Evolutionary conservation across 2,797 vertebrate species (phyloP), one percentile per base, ranked within the genome.

Genomic region (Bradypodion pumilum): DNA sequence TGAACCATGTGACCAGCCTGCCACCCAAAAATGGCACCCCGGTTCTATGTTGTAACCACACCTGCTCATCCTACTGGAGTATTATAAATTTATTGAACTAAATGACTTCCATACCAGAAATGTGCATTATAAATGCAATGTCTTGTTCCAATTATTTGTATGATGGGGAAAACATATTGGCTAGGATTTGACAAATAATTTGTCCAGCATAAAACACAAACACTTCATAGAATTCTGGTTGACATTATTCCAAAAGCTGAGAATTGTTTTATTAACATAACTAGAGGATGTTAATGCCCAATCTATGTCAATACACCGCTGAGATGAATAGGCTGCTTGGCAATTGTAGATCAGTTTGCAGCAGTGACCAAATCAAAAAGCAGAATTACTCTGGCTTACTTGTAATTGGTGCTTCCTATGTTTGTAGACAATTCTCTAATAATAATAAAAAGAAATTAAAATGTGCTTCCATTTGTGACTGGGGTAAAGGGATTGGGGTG

Each of bases 231-330:
- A 81, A 40, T n/a, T 62, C 69, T 32, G 40, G 37, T 46, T 73
- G 40, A 44, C 29, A 25, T 81, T 72, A 52, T n/a, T 25, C 21
- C 37, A 4, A 12, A 40, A 49, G 69, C 46, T 46, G 10, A 6
- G 13, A 44, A 73, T 42, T n/a, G 29, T 56, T 29, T 80, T 80
- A 82, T 82, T 82, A 82, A 63, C 70, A 82, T 63, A 46, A 49
- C 74, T n/a, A 74, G 46, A 63, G 35, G 42, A 49, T 35, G 60
- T 49, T 42, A 74, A 63, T 74, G 70, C 70, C 70, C 21, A 9
- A 29, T 37, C n/a, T 49, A 23, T 37, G 23, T 42, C 60, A 44
- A 49, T n/a, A 9, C 16, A 70, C 35, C 44, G 44, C 49, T 81
- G 72, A 46, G 59, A 74, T 29, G 49, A 74, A 82, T 63, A 32